phyloP scores from a whole-genome alignment of 2,888 invertebrate species.

The Cataglyphis albicans region DNA sequence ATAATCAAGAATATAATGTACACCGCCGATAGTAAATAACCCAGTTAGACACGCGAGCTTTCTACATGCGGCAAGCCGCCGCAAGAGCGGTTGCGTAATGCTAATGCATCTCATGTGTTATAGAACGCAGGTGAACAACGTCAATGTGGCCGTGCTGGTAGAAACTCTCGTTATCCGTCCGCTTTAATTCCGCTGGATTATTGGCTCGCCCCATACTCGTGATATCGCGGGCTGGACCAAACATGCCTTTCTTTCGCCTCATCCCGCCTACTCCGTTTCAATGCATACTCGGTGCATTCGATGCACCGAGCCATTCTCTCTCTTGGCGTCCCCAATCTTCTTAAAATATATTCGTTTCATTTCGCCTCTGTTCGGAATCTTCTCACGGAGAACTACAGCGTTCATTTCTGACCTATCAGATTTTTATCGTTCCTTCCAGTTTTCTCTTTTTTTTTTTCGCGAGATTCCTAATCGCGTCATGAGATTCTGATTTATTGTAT shows the following conservation, averaged over 20 bases:
- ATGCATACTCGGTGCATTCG: slow-evolving; percentile 52
- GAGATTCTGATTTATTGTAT: neutral
- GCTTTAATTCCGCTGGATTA: slow-evolving; percentile 71
- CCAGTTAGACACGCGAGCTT: slow-evolving; percentile 71
- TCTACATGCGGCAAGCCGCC: slow-evolving; percentile 76
- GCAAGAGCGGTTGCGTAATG: slow-evolving; percentile 76
- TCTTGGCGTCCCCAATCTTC: slow-evolving; percentile 55
- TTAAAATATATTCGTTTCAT: slow-evolving; percentile 66
- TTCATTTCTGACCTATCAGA: neutral
- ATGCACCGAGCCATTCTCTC: slow-evolving; percentile 51
- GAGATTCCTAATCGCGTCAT: neutral
- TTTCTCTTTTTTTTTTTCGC: neutral
- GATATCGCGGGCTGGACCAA: slow-evolving; percentile 58
- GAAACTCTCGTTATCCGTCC: slow-evolving; percentile 68
- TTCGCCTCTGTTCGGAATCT: slow-evolving; percentile 48
- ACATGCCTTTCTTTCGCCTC: slow-evolving; percentile 64
- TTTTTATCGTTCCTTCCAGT: neutral
- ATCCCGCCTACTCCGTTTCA: slow-evolving; percentile 68
- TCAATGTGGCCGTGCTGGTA: slow-evolving; percentile 3
- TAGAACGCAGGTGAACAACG: slow-evolving; percentile 77
- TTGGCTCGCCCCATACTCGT: slow-evolving; percentile 57
- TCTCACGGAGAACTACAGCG: slow-evolving; percentile 23
- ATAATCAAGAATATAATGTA: slow-evolving; percentile 64
- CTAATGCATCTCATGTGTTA: slow-evolving; percentile 80
- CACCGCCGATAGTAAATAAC: slow-evolving; percentile 72